These are phyloP conservation scores for Dryas iulia DNA, from an alignment of 1,140 invertebrate species.

Conservation along the genomic window DNA sequence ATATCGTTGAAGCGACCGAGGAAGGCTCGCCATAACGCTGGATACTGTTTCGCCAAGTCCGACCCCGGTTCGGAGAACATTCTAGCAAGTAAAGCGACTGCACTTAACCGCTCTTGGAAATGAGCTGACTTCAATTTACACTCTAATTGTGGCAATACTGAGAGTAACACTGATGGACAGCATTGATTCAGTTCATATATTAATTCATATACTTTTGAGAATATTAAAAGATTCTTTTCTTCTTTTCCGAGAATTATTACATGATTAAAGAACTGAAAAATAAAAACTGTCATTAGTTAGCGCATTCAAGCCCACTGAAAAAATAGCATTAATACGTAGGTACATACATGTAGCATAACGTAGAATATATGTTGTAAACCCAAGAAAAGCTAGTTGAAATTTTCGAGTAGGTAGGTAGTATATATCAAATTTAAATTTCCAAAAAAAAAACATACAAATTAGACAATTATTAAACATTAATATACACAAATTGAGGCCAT, in stretches of 20 bases:
- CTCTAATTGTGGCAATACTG: conserved; percentile 96
- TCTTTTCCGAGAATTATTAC: conserved; percentile 95
- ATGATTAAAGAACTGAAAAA: conserved; percentile 94
- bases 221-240: conserved; percentile 89
- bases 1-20: conserved; percentile 95
- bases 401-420: too few relatives aligned
- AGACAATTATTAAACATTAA: too few relatives aligned
- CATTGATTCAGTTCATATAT: conserved; percentile 98
- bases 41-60: conserved; percentile 91
- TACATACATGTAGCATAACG: too few relatives aligned
- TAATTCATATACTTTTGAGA: conserved; percentile 94
- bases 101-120: conserved; percentile 91
- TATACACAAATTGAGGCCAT: too few relatives aligned
- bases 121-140: conserved; percentile 94
- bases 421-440: too few relatives aligned
- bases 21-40: conserved; percentile 85
- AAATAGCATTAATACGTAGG: too few relatives aligned
- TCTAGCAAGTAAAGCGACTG: conserved; percentile 94
- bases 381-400: too few relatives aligned
- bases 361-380: too few relatives aligned
- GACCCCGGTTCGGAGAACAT: conserved; percentile 99
- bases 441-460: too few relatives aligned
- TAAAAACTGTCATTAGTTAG: conserved; percentile 1
- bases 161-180: conserved; percentile 91
- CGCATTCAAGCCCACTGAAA: neutral